Evolutionary conservation across 2,888 invertebrate species (phyloP), one percentile per base, ranked within the genome.

Genomic region (Scaptomyza reducta): DNA sequence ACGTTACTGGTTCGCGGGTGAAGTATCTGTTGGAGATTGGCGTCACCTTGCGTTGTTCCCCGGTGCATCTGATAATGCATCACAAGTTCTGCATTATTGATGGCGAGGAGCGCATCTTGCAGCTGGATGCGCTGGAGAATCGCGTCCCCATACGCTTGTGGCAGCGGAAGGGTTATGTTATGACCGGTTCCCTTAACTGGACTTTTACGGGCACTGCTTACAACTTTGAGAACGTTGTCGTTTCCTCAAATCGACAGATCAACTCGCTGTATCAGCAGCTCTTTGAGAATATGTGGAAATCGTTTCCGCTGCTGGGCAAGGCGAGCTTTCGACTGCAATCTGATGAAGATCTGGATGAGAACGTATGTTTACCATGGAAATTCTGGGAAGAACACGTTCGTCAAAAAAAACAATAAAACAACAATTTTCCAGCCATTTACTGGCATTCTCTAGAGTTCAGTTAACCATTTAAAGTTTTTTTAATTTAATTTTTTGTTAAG

Each of bases 61-160:
- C 57, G 6, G 0, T 31, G 2, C 10, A 54, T 7, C 25, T 54
- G 55, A 58, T 58, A 16, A 41, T 58, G 57, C 57, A 54, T 4
- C 31, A 54, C 25, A 58, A 58, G 31, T 25, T 58, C 25, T 58
- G 57, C 41, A 58, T 54, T 6, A 54, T 58, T 41, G 57, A 58
- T 6, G 59, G 59, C 1, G 22, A 59, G 44, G 14, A 45, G 29
- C 44, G 44, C 29, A 7, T 60, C 2, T 16, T 60, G 6, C 38
- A 31, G 4, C 22, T 60, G 29, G 61, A 31, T 5, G 7, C 11
- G 3, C 14, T 14, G 41, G 13, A 29, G 22, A 9, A 6, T 2
- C 35, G 44, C 13, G 2, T 22, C 2, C 59, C 18, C 5, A 6
- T 13, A n/a, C 35, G 44, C 13, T 22, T 60, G 6, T 59, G 59